Base-by-base conservation (phyloP, 2,113 vertebrate species). In the Chunga burmeisteri region DNA sequence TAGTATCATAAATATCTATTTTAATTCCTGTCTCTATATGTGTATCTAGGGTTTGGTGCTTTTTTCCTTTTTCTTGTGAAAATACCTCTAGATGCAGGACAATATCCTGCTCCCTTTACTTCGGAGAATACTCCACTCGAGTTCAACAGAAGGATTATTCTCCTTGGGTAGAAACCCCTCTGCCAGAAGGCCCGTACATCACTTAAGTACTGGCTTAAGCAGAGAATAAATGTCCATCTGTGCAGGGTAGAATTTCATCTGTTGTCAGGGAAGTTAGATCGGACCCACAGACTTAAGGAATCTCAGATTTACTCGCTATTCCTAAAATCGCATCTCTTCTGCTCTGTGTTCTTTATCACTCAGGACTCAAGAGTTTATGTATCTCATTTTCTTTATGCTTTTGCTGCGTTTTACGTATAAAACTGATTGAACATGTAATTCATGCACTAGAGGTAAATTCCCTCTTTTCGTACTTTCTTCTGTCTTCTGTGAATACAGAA, bases 1-100 rank as follows among this genome's bases (percentile, higher is more conserved):
- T 67, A 36, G 56, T 96, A 86, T 94, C 96, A 86, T 92, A 96
- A 92, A 95, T 96, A 95, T 90, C 96, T 95, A 93, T 94, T 97
- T 94, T 95, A 95, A 94, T 96, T 96, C 94, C 81, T 66, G 42
- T 78, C 90, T 94, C 66, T 95, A 3, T 85, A 62, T 86, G 68
- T 86, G 85, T 77, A 88, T 88, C 70, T 90, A 72, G 87, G 70
- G 70, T 85, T 94, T 91, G 91, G 73, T 90, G n/a, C 22, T 38
- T 85, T 75, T 78, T 47, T 80, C 10, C 12, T 59, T 86, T 81
- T 86, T 44, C 67, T 92, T 17, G 13, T 66, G 85, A 90, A 95
- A 96, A 86, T 96, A 62, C 68, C 71, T 88, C 59, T 92, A 72
- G n/a, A 74, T 93, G 63, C 50, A 86, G 74, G 92, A 88, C 79